A percentile compares a stretch with the other conserved stretches of the same genome.
Conservation (phyloP, 2,888 invertebrate genomes). For the Apotomis capreana region DNA sequence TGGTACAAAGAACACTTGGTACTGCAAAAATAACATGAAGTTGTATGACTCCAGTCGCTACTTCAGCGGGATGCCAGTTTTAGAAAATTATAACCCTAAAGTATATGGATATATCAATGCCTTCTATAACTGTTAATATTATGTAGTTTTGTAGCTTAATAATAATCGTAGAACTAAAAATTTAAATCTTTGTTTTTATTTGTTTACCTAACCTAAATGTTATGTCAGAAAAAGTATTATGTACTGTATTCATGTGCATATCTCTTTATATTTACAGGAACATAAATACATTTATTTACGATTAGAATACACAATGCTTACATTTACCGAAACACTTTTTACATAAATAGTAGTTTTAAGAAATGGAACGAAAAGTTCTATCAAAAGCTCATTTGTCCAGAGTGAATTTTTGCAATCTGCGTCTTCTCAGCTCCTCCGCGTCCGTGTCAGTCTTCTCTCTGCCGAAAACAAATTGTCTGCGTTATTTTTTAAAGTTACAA, state of each 20-base stretch:
- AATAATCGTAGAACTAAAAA: conserved; percentile 31
- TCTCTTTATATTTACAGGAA: conserved; percentile 81
- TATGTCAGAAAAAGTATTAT: conserved; percentile 54
- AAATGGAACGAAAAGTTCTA: conserved; percentile 64
- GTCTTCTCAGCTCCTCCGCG: conserved; percentile 88
- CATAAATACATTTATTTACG: conserved; percentile 79
- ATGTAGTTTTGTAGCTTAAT: conserved; percentile 46
- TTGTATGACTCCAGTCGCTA: conserved; percentile 87
- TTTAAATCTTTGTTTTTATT: conserved; percentile 25
- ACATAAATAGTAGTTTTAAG: conserved; percentile 73
- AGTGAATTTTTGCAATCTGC: conserved; percentile 89
- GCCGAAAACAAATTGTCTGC: conserved; percentile 45
- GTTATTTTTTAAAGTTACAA: too few species aligned
- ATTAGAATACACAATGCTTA: conserved; percentile 79
- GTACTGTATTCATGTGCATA: conserved; percentile 80
- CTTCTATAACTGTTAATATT: conserved; percentile 87
- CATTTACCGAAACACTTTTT: conserved; percentile 79
- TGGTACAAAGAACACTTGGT: conserved; percentile 91
- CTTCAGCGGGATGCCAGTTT: conserved; percentile 84
- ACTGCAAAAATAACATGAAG: conserved; percentile 85
- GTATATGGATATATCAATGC: conserved; percentile 90
- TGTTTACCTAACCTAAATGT: conserved; percentile 25
- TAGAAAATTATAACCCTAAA: conserved; percentile 90
- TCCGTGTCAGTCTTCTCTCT: conserved; percentile 78
- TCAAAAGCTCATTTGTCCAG: conserved; percentile 73